These are phyloP conservation scores for Dicaeum eximium DNA, from an alignment of 2,113 vertebrate species.

Conservation along the genomic window DNA sequence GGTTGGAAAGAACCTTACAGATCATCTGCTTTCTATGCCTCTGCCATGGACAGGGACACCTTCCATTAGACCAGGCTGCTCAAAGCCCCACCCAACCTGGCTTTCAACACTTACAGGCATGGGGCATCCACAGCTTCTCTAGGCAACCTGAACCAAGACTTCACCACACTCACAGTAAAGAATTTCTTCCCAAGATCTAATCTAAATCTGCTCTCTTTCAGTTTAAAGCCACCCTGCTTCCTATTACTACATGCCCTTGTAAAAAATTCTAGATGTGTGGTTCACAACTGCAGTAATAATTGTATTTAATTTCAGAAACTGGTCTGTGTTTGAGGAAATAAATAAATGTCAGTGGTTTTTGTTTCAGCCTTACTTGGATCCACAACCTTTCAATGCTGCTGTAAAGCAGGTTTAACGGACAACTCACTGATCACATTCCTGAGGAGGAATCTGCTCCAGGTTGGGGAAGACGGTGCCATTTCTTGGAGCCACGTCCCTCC, in stretches of 20 bases:
- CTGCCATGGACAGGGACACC: too few species aligned
- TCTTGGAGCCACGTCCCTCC: not conserved
- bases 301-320: not conserved
- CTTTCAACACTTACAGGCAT: not conserved
- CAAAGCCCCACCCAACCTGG: not conserved
- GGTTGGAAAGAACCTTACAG: not conserved
- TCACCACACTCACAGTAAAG: not conserved
- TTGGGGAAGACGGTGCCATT: not conserved
- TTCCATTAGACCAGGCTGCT: not conserved
- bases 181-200: not conserved
- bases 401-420: not conserved
- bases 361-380: not conserved
- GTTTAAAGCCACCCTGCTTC: not conserved
- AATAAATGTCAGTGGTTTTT: not conserved
- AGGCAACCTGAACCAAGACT: not conserved
- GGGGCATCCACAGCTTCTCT: not conserved
- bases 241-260: not conserved
- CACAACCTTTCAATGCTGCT: not conserved
- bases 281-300: not conserved
- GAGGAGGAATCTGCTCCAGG: not conserved
- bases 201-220: not conserved
- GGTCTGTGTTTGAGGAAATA: not conserved
- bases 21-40: not conserved
- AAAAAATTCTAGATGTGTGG: not conserved
- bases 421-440: not conserved